Evolutionary conservation across 2,113 vertebrate genomes (phyloP), one percentile per base, ranked within the genome.

Genomic region (Piprites chloris): DNA sequence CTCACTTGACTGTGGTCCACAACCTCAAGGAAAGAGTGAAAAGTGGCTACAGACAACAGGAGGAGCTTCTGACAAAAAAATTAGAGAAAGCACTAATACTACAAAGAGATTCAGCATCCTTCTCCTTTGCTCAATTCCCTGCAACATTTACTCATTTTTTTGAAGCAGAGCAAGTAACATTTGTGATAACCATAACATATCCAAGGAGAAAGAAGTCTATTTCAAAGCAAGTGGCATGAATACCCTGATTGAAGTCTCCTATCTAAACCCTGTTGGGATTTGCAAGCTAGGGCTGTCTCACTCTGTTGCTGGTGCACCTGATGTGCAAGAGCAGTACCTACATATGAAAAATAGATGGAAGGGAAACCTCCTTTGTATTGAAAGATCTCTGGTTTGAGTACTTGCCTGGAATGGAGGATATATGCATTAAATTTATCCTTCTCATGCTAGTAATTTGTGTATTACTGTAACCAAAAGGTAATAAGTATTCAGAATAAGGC

Each of bases 201-300:
- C 41, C 14, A 67, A 58, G 14, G n/a, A 71, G 32, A 9, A 69
- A 19, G 6, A 81, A 81, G 15, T 58, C 58, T 72, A 8, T 85
- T 85, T 50, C n/a, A 74, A 91, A 91, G 11, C n/a, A 77, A 77
- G 28, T 1, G 1, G 46, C 32, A n/a, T 33, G 5, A 1, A 15
- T 6, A 3, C 3, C 9, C 11, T 0, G 0, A 21, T 0, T 58
- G n/a, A 74, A 56, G 23, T 20, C 33, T 59, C 47, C 28, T 17
- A 49, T 32, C 39, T 66, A 87, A 85, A 18, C 8, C 28, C n/a
- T 33, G 20, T 20, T 30, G 41, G 44, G 15, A 86, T 74, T 55
- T 81, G 52, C n/a, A 71, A n/a, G 12, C 13, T 35, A 27, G 14
- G 42, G 66, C 16, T 35, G 24, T 12, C 32, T 74, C 32, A 22